A percentile compares a stretch with the other conserved stretches of the same genome.
phyloP scores from a whole-genome alignment of 2,113 vertebrate genomes.

The Cyprinodon brontotheroides region DNA sequence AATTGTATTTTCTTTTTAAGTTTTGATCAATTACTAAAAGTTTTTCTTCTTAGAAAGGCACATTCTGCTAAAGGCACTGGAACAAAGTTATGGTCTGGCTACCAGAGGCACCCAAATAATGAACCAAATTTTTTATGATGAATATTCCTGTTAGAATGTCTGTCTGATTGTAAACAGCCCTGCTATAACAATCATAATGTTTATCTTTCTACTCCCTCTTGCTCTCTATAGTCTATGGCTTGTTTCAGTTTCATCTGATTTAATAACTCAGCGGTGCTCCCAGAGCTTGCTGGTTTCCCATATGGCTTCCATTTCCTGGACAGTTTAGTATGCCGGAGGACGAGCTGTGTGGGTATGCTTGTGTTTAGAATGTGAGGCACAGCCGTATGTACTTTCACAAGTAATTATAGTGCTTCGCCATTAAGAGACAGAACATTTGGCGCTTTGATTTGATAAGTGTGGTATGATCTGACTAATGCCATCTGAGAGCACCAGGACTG shows the following conservation, averaged over 20 bases:
- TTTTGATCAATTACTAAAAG: too few species aligned
- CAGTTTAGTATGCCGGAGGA: slow-evolving; percentile 37
- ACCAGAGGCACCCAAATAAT: background rate
- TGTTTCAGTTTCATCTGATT: slow-evolving; percentile 48
- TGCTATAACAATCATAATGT: background rate
- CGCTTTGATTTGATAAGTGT: slow-evolving; percentile 43
- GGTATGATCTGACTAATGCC: slow-evolving; percentile 49
- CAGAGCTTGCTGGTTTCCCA: slow-evolving; percentile 62
- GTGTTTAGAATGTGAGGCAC: slow-evolving; percentile 23
- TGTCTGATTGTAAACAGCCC: background rate
- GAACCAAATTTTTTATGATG: background rate
- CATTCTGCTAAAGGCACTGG: background rate
- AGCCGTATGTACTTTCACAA: slow-evolving; percentile 36
- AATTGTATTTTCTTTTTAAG: too few species aligned
- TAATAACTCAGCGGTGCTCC: slow-evolving; percentile 42
- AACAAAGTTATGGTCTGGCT: background rate
- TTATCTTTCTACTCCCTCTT: slow-evolving; percentile 2
- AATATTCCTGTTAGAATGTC: background rate
- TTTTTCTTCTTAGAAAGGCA: too few species aligned
- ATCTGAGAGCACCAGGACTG: slow-evolving; percentile 22
- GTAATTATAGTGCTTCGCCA: slow-evolving; percentile 52
- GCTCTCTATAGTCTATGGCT: slow-evolving; percentile 11
- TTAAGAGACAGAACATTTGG: slow-evolving; percentile 49
- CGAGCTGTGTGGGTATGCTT: slow-evolving; percentile 44
- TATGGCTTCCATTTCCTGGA: slow-evolving; percentile 59